Conservation (phyloP, 2,113 vertebrate species). For the Syngnathoides biaculeatus region DNA sequence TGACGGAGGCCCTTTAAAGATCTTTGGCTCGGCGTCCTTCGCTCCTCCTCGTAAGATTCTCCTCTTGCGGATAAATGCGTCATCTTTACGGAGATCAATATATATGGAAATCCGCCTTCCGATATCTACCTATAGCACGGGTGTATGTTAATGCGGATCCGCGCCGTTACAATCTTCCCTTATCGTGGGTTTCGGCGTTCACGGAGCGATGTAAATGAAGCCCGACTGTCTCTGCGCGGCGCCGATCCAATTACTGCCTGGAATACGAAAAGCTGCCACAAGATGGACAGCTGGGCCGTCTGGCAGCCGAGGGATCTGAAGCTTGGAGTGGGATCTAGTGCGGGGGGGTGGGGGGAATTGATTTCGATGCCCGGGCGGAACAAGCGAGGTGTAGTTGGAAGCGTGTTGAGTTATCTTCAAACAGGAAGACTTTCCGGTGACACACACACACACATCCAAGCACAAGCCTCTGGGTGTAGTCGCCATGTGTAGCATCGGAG, state of each 20-base stretch:
- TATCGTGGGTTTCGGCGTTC: conserved; percentile 30
- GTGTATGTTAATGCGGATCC: conserved; percentile 23
- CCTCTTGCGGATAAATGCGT: conserved; percentile 12
- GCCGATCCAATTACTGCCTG: conserved; percentile 55
- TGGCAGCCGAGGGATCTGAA: conserved; percentile 46
- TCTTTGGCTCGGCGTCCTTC: not conserved
- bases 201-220: conserved; percentile 40
- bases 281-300: conserved; percentile 57
- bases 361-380: conserved; percentile 37
- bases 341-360: conserved; percentile 37
- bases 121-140: conserved; percentile 7
- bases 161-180: not conserved
- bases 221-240: conserved; percentile 25
- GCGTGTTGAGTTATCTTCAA: conserved; percentile 56
- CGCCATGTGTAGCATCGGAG: conserved; percentile 24
- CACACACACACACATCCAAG: conserved; percentile 23
- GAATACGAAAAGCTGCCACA: conserved; percentile 40
- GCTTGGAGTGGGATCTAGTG: conserved; percentile 37
- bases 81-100: conserved; percentile 16
- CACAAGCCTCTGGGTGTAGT: conserved; percentile 30
- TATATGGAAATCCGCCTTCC: conserved; percentile 15
- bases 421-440: conserved; percentile 45
- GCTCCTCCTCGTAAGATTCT: not conserved
- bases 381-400: conserved; percentile 44
- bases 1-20: no score